Base-by-base conservation (phyloP, 2,113 vertebrate species). In the Eublepharis macularius region DNA sequence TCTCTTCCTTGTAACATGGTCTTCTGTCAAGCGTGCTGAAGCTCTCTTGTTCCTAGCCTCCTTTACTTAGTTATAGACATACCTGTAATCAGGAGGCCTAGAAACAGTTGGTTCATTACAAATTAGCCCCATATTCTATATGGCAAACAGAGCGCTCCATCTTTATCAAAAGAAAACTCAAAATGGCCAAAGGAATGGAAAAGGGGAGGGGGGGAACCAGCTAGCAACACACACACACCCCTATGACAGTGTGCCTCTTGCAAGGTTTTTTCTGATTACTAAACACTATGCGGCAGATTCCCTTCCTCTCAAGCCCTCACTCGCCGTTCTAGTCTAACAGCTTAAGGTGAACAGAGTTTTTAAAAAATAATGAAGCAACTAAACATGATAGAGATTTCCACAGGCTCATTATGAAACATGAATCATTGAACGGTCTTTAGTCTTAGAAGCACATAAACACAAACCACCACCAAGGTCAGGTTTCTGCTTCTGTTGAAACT, bases 281-380 rank as follows among this genome's bases (percentile, higher is more conserved):
- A 54, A 68, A 36, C 26, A 32, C 32, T 1, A 19, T 21, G 4
- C 41, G 47, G 41, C 60, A 14, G 9, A 19, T 34, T 76, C 45
- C 29, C 45, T 49, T 43, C 47, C 60, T 84, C 60, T 34, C 76
- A 80, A 80, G 16, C 21, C 32, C 4, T 69, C 63, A 57, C 63
- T 69, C 83, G 54, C 32, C 83, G 26, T 72, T 85, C 36, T 79
- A 68, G 60, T 70, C 60, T 63, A 47, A 54, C 76, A 63, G 76
- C 36, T 77, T 69, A 21, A 51, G 14, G 12, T 24, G 51, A 70
- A 78, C 60, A 66, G 29, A 7, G 16, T 2, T 6, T 77, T 77
- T 54, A 51, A 77, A 69, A 84, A 49, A 65, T 75, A 83, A 41
- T 69, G 60, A 68, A 26, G 29, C n/a, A 45, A 26, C 47, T 34